Base-by-base conservation (phyloP, 2,797 vertebrate genomes). In the Cossypha dichroa region DNA sequence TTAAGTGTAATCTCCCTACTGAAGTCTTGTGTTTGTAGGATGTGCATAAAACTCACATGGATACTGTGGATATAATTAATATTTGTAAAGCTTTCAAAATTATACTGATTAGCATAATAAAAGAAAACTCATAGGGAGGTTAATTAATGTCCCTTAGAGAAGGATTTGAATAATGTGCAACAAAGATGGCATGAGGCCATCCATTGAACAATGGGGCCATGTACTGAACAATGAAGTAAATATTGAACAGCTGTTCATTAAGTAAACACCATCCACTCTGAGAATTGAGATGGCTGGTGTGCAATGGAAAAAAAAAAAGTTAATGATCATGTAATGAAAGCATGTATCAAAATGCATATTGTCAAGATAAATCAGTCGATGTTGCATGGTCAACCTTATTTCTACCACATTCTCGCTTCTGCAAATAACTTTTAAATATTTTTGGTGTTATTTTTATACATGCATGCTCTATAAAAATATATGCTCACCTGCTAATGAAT, bases 171-270 rank as follows among this genome's bases (percentile, higher is more conserved):
- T 52, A 83, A 51, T 28, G 36, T 94, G 67, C 70, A 92, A 95
- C 92, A 96, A 94, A 97, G 85, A 94, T 93, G 93, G 95, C 94
- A 93, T 3, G 45, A 93, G 74, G 88, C 95, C 95, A 96, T 92
- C 51, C 74, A 43, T 22, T 92, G 83, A 96, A 94, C 90, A 96
- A 88, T 92, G 85, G 66, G 64, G 62, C 79, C 63, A 36, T 20
- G 69, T 59, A 76, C 52, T 88, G 85, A 95, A 94, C 74, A 95
- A 95, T 90, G 80, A 79, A 95, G 43, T 62, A 96, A 97, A 97
- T 96, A 90, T 59, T 73, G 88, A 96, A 79, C 95, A 96, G 88
- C 94, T 97, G 92, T 79, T 95, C 21, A 26, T 94, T 96, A 85
- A 95, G 60, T 49, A 90, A 94, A 51, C 56, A 90, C n/a, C 80